Conservation (phyloP, 2,888 invertebrate genomes). For the Mimumesa dahlbomi region DNA sequence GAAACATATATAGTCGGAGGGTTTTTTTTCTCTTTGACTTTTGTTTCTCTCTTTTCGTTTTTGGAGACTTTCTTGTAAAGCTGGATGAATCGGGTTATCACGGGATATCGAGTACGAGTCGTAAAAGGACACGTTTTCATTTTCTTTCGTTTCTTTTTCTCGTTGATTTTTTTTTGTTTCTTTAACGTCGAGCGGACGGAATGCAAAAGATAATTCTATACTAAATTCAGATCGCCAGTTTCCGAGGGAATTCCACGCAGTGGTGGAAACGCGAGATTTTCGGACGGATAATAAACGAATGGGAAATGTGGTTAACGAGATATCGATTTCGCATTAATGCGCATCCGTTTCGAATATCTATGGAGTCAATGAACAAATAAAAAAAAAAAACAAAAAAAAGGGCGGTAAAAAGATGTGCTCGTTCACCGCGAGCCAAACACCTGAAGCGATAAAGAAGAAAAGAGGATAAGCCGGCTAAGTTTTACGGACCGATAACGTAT, state of each 20-base stretch:
- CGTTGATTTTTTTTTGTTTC: no score
- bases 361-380: no score
- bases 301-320: background rate
- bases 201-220: constrained; percentile 31
- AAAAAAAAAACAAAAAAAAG: background rate
- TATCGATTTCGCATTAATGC: constrained; percentile 2
- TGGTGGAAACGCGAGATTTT: constrained; percentile 38
- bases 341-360: background rate
- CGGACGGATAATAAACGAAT: background rate
- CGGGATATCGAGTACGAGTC: constrained; percentile 22
- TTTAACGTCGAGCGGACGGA: constrained; percentile 31
- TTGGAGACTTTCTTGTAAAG: constrained; percentile 15
- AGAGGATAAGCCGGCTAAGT: no score
- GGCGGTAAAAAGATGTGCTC: background rate
- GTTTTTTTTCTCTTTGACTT: no score
- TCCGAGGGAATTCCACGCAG: constrained; percentile 34
- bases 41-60: no score
- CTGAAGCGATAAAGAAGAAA: background rate
- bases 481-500: no score
- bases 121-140: constrained; percentile 15
- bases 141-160: no score
- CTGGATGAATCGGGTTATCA: constrained; percentile 16
- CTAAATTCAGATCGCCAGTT: constrained; percentile 21
- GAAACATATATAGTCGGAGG: constrained; percentile 15
- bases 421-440: background rate